phyloP scores from a whole-genome alignment of 2,888 invertebrate species.

The Aspidapion aeneum region DNA sequence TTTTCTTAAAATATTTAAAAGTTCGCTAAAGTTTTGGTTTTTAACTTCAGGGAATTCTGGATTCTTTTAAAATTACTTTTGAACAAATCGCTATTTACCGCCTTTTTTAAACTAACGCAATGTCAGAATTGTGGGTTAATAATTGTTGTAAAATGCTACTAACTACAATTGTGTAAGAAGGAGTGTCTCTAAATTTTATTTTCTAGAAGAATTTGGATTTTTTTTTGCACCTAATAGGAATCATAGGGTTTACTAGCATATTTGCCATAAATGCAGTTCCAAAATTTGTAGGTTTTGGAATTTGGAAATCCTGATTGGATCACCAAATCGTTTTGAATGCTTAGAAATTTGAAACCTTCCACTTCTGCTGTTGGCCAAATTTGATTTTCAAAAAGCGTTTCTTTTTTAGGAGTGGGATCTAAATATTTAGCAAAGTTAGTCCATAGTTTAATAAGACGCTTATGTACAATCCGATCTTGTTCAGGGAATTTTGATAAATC shows the following conservation, averaged over 20 bases:
- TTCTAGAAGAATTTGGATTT: no score
- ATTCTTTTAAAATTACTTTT: no score
- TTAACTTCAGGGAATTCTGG: not conserved
- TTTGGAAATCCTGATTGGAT: slow-evolving; percentile 11
- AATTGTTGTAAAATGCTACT: no score
- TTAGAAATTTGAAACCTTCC: slow-evolving; percentile 4
- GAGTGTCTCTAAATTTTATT: no score
- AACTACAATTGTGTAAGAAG: no score
- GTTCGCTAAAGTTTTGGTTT: not conserved
- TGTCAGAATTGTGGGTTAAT: no score
- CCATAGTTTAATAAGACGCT: slow-evolving; percentile 9
- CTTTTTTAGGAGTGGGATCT: slow-evolving; percentile 9
- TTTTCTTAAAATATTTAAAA: slow-evolving; percentile 8
- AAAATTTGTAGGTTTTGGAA: slow-evolving; percentile 5
- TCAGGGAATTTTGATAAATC: not conserved
- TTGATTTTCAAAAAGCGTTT: not conserved
- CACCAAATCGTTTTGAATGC: slow-evolving; percentile 1
- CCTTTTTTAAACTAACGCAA: no score
- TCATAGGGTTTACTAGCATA: slow-evolving; percentile 8
- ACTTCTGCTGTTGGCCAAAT: not conserved
- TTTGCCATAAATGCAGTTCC: slow-evolving; percentile 6
- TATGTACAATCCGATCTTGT: slow-evolving; percentile 9
- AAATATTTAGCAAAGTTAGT: slow-evolving; percentile 13
- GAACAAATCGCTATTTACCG: no score
- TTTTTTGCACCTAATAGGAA: no score